Conservation (phyloP, 2,113 vertebrate genomes). For the Phyllopteryx taeniolatus region DNA sequence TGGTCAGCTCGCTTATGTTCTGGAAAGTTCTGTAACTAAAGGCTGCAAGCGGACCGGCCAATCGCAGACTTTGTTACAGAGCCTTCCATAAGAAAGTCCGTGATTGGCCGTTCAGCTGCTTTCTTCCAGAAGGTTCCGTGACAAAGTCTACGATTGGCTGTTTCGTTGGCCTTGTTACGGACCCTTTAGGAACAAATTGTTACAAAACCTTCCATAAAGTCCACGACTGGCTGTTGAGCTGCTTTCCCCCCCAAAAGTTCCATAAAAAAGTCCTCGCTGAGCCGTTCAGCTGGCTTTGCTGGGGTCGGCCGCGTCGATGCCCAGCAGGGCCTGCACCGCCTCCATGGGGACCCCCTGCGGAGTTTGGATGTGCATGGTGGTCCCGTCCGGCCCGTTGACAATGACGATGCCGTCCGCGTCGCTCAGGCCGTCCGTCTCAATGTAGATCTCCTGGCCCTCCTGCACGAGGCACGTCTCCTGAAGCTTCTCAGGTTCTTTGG, state of each 20-base stretch:
- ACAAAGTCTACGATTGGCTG: background rate
- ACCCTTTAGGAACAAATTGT: no score
- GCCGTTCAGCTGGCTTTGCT: constrained; percentile 12
- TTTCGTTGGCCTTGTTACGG: no score
- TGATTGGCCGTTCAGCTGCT: background rate
- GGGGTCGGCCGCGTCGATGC: constrained; percentile 68
- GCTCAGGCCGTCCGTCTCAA: constrained; percentile 76
- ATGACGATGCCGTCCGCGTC: constrained; percentile 75
- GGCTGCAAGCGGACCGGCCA: no score
- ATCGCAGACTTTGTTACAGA: no score
- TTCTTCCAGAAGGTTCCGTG: background rate
- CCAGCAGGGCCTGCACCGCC: constrained; percentile 76
- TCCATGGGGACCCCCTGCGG: constrained; percentile 75
- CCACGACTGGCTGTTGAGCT: no score
- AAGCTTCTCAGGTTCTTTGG: constrained; percentile 9
- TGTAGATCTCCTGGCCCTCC: constrained; percentile 73
- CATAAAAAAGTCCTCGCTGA: background rate
- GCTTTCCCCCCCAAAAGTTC: background rate
- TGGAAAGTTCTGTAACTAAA: background rate
- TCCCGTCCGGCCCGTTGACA: constrained; percentile 70
- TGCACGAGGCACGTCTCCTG: constrained; percentile 41
- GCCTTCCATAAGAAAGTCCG: no score
- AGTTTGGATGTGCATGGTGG: constrained; percentile 75
- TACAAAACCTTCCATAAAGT: no score
- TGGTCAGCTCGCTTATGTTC: background rate